Conservation (phyloP, 2,888 invertebrate genomes). For the Euphydryas editha region DNA sequence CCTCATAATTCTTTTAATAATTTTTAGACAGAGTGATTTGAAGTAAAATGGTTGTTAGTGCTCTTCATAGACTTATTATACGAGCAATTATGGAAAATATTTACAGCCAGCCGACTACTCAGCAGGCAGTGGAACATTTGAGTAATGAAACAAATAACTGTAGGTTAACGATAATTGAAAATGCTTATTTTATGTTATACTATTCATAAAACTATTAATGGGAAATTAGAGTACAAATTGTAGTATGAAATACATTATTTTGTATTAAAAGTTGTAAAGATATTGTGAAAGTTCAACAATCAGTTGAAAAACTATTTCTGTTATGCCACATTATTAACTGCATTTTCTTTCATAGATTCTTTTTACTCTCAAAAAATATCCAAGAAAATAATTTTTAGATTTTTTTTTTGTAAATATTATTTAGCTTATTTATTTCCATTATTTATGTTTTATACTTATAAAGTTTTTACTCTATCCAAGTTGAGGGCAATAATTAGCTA, state of each 20-base stretch:
- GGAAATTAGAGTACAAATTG: not conserved
- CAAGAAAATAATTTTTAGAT: slow-evolving; percentile 20
- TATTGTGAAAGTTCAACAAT: slow-evolving; percentile 14
- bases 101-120: slow-evolving; percentile 19
- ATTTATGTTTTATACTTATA: not conserved
- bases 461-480: too few species aligned
- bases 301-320: slow-evolving; percentile 24
- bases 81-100: slow-evolving; percentile 24
- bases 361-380: slow-evolving; percentile 18
- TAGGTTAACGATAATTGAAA: slow-evolving; percentile 21
- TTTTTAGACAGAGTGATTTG: not conserved
- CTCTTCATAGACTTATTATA: slow-evolving; percentile 11
- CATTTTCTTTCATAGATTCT: slow-evolving; percentile 18
- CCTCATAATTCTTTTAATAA: too few species aligned
- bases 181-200: not conserved
- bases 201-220: not conserved
- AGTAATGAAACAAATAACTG: slow-evolving; percentile 28
- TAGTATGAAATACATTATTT: not conserved
- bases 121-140: slow-evolving; percentile 2
- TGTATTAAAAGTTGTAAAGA: not conserved
- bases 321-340: slow-evolving; percentile 17
- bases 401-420: not conserved
- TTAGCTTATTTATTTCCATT: not conserved
- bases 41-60: slow-evolving; percentile 6
- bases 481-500: too few species aligned